Conservation (phyloP, 35 echinoderm and acorn worm genomes). For the Chiridota heheva region DNA sequence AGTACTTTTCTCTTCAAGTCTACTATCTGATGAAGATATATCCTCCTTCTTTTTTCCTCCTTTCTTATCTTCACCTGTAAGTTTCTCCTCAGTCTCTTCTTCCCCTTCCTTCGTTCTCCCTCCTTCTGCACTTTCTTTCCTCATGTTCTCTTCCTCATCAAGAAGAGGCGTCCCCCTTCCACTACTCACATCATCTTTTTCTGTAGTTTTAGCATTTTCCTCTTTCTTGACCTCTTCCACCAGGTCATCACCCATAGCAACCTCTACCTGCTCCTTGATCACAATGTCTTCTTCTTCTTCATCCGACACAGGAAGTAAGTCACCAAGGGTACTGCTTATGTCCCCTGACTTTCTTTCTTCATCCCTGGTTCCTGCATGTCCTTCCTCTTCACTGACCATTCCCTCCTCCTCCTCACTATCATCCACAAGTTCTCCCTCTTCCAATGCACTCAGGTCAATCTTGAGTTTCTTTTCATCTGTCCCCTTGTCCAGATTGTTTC, state of each 20-base stretch:
- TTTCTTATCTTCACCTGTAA: not conserved
- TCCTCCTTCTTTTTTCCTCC: not conserved
- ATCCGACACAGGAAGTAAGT: not conserved
- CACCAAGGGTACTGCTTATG: not conserved
- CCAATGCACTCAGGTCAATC: no score
- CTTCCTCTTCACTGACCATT: not conserved
- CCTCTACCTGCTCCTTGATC: not conserved
- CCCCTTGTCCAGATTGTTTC: no score
- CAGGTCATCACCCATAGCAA: not conserved
- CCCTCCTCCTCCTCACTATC: not conserved
- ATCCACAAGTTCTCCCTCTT: not conserved
- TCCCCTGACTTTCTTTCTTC: not conserved
- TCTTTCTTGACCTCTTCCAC: not conserved
- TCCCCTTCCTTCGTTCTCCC: not conserved
- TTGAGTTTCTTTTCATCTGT: no score
- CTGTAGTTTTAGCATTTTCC: no score
- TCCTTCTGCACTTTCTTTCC: not conserved
- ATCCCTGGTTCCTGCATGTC: not conserved
- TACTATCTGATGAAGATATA: no score
- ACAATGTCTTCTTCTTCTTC: not conserved
- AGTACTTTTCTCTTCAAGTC: not conserved
- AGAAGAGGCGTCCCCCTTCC: slow-evolving; percentile 30
- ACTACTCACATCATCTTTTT: not conserved
- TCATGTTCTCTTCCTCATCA: slow-evolving; percentile 17
- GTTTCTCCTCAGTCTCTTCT: not conserved